These are phyloP conservation scores for Clamator glandarius DNA, from an alignment of 2,797 vertebrate species.

Conservation along the genomic window DNA sequence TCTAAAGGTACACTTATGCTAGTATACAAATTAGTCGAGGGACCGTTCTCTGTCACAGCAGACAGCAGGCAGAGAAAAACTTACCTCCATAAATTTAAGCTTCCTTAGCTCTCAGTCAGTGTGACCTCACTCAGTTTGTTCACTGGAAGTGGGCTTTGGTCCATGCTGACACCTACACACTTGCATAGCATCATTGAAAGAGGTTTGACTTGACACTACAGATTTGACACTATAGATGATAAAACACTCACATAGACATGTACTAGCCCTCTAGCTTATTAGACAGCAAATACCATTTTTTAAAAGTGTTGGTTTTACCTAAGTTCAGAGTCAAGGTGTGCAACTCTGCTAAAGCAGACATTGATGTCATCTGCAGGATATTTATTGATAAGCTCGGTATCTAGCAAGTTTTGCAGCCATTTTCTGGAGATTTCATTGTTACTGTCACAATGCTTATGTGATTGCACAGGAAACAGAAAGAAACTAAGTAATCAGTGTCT, in stretches of 20 bases:
- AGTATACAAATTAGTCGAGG: not conserved
- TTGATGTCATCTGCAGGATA: not conserved
- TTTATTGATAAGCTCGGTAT: not conserved
- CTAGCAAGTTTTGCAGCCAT: not conserved
- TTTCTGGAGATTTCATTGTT: slow-evolving; percentile 32
- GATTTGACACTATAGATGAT: not conserved
- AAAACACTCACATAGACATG: fast-evolving
- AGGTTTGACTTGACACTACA: not conserved
- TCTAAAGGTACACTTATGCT: not conserved
- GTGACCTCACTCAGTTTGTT: not conserved
- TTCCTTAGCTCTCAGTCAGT: not conserved
- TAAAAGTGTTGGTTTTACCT: not conserved
- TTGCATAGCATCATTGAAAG: not conserved
- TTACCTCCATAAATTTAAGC: not conserved
- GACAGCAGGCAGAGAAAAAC: not conserved
- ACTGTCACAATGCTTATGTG: slow-evolving; percentile 26
- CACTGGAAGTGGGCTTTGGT: not conserved
- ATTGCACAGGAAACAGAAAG: slow-evolving; percentile 36
- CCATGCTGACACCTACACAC: not conserved
- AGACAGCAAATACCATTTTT: not conserved
- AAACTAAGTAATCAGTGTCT: not conserved
- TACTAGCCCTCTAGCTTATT: not conserved
- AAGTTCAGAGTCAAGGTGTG: not conserved
- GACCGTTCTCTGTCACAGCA: not conserved
- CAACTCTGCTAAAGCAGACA: not conserved